Evolutionary conservation across 2,797 vertebrate species (phyloP).

Genomic region (Loris lydekkerianus): DNA sequence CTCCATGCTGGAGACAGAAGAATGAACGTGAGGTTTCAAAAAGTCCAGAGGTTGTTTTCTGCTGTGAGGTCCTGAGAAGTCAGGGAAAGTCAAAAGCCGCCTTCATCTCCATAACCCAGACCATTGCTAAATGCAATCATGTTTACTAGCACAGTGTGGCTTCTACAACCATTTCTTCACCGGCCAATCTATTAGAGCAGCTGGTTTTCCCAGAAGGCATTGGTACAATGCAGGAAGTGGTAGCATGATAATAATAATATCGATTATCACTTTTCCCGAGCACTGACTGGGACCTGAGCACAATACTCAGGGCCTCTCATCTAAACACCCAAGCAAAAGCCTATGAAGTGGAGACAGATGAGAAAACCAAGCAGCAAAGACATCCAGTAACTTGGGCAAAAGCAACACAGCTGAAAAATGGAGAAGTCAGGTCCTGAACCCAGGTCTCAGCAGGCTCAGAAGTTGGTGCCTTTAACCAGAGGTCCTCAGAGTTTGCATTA

Average conservation of each 20-base stretch:
- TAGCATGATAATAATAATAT: background rate
- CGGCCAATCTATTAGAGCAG: background rate
- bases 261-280: background rate
- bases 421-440: slow-evolving; percentile 10
- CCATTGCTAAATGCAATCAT: background rate
- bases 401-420: slow-evolving; percentile 36
- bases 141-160: background rate
- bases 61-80: background rate
- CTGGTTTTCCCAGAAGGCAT: slow-evolving; percentile 24
- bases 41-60: background rate
- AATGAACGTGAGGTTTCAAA: background rate
- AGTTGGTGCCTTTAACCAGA: background rate
- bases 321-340: background rate
- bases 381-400: slow-evolving; percentile 10
- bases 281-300: background rate
- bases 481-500: background rate
- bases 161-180: slow-evolving; percentile 5
- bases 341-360: background rate
- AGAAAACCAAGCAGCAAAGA: slow-evolving; percentile 31
- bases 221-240: background rate
- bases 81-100: slow-evolving; percentile 44
- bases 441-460: background rate
- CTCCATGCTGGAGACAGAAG: background rate
- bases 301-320: background rate
- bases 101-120: background rate